Percentiles rank a stretch among this genome's conserved stretches.
Conservation (phyloP, 2,888 invertebrate species). For the Lamellibrachia columna region DNA sequence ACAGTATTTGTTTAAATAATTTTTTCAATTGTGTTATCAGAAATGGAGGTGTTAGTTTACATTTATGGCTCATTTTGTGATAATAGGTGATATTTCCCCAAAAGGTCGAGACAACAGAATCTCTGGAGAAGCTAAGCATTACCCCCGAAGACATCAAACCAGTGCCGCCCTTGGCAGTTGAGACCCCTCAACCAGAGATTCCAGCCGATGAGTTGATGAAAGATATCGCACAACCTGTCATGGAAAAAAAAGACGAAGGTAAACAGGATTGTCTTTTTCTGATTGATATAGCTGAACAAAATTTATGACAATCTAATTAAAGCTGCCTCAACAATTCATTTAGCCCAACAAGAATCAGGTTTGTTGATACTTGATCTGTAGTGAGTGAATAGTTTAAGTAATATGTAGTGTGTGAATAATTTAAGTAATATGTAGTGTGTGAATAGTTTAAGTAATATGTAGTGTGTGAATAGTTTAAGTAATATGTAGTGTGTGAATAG, state of each 20-base stretch:
- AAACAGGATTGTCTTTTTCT: background rate
- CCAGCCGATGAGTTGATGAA: conserved; percentile 21
- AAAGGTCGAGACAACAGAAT: conserved; percentile 7
- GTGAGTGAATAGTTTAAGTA: too few species aligned
- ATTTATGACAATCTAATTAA: background rate
- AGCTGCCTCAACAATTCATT: background rate
- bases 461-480: too few species aligned
- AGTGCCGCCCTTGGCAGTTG: background rate
- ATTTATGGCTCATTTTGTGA: background rate
- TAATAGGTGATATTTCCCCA: background rate
- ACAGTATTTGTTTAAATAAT: too few species aligned
- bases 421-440: too few species aligned
- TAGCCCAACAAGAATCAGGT: too few species aligned
- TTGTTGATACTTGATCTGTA: too few species aligned
- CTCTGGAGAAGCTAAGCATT: background rate
- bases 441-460: too few species aligned
- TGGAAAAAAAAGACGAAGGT: conserved; percentile 18
- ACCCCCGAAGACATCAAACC: background rate
- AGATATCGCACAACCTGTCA: background rate
- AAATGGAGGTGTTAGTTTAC: too few species aligned
- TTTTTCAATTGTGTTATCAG: too few species aligned
- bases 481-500: too few species aligned
- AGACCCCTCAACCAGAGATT: background rate
- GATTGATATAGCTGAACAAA: background rate
- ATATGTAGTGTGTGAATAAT: too few species aligned